These are phyloP conservation scores for Marcusenius ussheri DNA, from an alignment of 2,113 vertebrate genomes.

Conservation along the genomic window DNA sequence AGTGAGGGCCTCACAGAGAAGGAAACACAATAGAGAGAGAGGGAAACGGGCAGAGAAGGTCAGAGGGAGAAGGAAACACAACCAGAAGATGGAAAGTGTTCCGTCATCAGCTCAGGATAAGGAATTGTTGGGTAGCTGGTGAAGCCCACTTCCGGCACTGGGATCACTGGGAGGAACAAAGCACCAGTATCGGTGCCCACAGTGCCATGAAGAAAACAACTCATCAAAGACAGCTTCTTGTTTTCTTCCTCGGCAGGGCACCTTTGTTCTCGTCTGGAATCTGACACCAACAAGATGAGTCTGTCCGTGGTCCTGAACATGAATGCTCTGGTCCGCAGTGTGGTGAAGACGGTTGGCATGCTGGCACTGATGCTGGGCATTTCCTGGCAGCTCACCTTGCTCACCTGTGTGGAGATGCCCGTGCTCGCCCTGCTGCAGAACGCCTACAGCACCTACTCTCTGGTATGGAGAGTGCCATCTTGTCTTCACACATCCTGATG, in stretches of 20 bases:
- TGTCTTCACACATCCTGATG: background rate
- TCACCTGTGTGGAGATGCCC: slow-evolving; percentile 65
- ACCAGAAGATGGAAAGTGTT: background rate
- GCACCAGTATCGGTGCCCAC: background rate
- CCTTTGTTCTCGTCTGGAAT: slow-evolving; percentile 66
- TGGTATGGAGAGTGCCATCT: slow-evolving; percentile 50
- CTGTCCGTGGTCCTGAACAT: slow-evolving; percentile 63
- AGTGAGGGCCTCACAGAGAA: background rate
- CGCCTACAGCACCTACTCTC: slow-evolving; percentile 49
- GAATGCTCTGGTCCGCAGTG: slow-evolving; percentile 63
- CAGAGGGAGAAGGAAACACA: background rate
- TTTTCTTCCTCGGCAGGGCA: slow-evolving; percentile 47
- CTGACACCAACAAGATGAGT: slow-evolving; percentile 70
- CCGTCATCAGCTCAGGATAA: background rate
- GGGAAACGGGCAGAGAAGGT: background rate
- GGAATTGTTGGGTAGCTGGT: background rate
- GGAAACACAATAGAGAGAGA: background rate
- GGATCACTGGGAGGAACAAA: background rate
- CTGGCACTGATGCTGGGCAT: slow-evolving; percentile 63
- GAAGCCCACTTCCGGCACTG: background rate
- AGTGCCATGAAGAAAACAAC: background rate
- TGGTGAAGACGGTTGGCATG: slow-evolving; percentile 64
- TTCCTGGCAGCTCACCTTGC: slow-evolving; percentile 70
- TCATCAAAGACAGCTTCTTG: background rate
- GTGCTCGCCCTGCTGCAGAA: slow-evolving; percentile 54